Percentiles rank a stretch among this genome's conserved stretches.
phyloP scores from a whole-genome alignment of 1,140 invertebrate species.

The Pogonomyrmex barbatus region DNA sequence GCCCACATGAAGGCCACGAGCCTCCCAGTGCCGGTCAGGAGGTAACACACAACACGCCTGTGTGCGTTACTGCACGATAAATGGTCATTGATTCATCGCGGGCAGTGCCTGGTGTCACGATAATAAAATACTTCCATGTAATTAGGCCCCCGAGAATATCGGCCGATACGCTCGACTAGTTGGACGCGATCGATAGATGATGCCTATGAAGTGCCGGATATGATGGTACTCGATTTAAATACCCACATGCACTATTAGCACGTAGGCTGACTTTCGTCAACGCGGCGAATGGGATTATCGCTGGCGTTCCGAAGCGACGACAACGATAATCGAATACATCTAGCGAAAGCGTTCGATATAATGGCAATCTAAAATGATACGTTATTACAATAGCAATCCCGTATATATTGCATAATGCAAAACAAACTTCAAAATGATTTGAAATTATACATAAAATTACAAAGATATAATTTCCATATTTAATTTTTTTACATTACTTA shows the following conservation, averaged over 20 bases:
- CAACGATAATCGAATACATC: not conserved
- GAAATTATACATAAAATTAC: not conserved
- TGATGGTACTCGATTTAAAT: slow-evolving; percentile 64
- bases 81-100: slow-evolving; percentile 52
- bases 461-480: not conserved
- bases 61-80: slow-evolving; percentile 41
- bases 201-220: slow-evolving; percentile 57
- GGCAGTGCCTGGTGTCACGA: slow-evolving; percentile 25
- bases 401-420: not conserved
- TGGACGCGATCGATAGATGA: slow-evolving; percentile 53
- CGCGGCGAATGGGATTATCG: slow-evolving; percentile 4
- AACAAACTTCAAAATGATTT: not conserved
- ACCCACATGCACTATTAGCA: slow-evolving; percentile 42
- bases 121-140: slow-evolving; percentile 53
- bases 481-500: not conserved
- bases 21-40: not conserved
- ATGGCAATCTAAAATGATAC: not conserved
- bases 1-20: slow-evolving; percentile 62
- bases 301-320: not conserved
- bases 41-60: slow-evolving; percentile 19
- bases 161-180: slow-evolving; percentile 45
- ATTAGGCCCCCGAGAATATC: slow-evolving; percentile 46
- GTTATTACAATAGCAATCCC: not conserved
- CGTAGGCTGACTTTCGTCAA: slow-evolving; percentile 32
- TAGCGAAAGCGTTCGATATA: not conserved